These are phyloP conservation scores for Coregonus sp. DNA, from an alignment of 2,797 vertebrate genomes.

Conservation along the genomic window DNA sequence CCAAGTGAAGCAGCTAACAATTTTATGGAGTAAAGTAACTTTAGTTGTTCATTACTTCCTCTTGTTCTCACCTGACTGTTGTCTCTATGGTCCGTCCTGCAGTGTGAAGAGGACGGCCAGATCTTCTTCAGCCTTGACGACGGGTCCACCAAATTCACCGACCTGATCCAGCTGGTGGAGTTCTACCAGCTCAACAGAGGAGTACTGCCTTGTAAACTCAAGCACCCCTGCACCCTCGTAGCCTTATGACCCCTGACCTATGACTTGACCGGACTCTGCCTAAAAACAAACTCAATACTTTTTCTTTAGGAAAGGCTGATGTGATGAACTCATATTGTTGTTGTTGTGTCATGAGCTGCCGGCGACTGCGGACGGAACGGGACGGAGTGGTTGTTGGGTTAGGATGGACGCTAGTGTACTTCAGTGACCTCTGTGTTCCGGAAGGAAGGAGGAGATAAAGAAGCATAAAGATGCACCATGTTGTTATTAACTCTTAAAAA, in stretches of 20 bases:
- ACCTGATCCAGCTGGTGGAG: conserved; percentile 98
- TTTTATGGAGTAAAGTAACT: neutral
- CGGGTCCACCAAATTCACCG: conserved; percentile 96
- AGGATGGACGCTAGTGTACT: neutral
- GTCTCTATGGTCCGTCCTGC: conserved; percentile 33
- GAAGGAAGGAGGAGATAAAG: conserved; percentile 21
- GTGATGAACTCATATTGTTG: neutral
- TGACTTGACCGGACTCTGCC: conserved; percentile 69
- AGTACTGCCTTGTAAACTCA: conserved; percentile 96
- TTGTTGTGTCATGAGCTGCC: conserved; percentile 17
- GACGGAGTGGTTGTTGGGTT: neutral
- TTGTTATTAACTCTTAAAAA: conserved; percentile 16
- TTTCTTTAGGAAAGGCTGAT: conserved; percentile 21
- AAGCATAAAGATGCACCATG: conserved; percentile 51
- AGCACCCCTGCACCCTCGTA: conserved; percentile 96
- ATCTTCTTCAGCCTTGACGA: conserved; percentile 97
- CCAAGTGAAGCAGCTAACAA: neutral
- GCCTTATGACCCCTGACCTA: conserved; percentile 90
- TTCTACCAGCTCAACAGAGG: conserved; percentile 99
- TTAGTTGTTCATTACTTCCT: neutral
- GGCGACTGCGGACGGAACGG: conserved; percentile 8
- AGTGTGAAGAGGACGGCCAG: conserved; percentile 97
- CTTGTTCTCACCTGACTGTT: neutral
- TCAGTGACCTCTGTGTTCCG: neutral
- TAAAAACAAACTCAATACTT: conserved; percentile 55